Evolutionary conservation across 2,113 vertebrate genomes (phyloP).

Genomic region (Cephalopholis sonnerati): DNA sequence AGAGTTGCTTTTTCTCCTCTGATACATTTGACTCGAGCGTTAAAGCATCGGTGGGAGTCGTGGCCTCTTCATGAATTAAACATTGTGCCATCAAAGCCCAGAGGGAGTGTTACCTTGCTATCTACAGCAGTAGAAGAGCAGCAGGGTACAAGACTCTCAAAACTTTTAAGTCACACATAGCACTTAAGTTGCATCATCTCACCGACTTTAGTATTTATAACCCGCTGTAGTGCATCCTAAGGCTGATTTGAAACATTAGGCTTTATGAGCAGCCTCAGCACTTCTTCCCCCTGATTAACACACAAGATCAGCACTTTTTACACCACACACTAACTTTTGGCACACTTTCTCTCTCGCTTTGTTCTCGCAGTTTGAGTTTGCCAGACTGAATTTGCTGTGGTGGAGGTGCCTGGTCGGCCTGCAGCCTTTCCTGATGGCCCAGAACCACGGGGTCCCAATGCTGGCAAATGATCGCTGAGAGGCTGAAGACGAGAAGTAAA

Average conservation of each 20-base stretch:
- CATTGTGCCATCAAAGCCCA: slow-evolving; percentile 53
- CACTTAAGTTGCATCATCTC: slow-evolving; percentile 61
- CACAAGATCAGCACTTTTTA: slow-evolving; percentile 77
- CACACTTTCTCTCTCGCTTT: slow-evolving; percentile 46
- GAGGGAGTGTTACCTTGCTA: slow-evolving; percentile 47
- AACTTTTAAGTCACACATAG: slow-evolving; percentile 37
- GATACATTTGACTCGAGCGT: slow-evolving; percentile 47
- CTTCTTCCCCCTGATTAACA: slow-evolving; percentile 57
- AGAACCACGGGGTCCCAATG: slow-evolving; percentile 1
- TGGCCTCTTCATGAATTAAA: slow-evolving; percentile 67
- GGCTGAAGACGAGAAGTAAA: slow-evolving; percentile 40
- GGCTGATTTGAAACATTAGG: slow-evolving; percentile 68
- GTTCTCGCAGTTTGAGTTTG: slow-evolving; percentile 41
- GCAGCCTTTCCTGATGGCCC: slow-evolving; percentile 45
- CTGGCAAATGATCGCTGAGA: slow-evolving; percentile 38
- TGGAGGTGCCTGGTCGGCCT: slow-evolving; percentile 33
- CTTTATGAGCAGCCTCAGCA: slow-evolving; percentile 74
- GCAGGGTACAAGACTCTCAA: slow-evolving; percentile 11
- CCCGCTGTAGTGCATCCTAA: slow-evolving; percentile 56
- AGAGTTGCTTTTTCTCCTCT: slow-evolving; percentile 39
- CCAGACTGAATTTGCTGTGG: slow-evolving; percentile 27
- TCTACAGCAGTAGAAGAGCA: slow-evolving; percentile 19
- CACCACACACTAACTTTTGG: slow-evolving; percentile 52
- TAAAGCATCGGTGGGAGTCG: slow-evolving; percentile 25
- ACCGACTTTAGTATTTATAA: slow-evolving; percentile 64